Base-by-base conservation (phyloP, 2,888 invertebrate species). In the Phania funesta region DNA sequence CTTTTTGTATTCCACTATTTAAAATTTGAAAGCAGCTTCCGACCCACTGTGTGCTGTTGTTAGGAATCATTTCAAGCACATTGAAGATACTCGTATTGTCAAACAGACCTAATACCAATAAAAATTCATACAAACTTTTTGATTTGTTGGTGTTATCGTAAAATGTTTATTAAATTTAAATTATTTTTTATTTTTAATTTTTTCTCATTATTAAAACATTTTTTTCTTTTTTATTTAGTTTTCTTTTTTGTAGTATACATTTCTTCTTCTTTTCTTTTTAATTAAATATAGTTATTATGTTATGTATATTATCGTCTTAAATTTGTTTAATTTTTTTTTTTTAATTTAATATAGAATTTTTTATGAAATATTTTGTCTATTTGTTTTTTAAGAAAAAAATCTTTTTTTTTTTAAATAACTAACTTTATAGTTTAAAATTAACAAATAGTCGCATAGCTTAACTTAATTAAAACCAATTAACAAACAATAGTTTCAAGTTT, bases 111-210 rank as follows among this genome's bases (percentile, higher is more conserved):
- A 38, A n/a, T 2, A 13, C 2, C 4, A 1, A 35, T 35, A 11
- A 38, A 38, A 38, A 13, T 13, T 38, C n/a, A n/a, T n/a, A 4
- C 1, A 50, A 50, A 38, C 24, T 73, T 77, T 79, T 71, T 64
- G 60, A 80, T 83, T 80, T 75, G 32, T 80, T 78, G 67, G 76
- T 82, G 75, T 76, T 70, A 56, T 79, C 75, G 58, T 79, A 70
- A 83, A 84, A 48, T 83, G 80, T 81, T 83, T 81, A 78, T 80
- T 83, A 73, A 60, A 65, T 70, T 77, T 84, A n/a, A n/a, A n/a
- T n/a, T 79, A 80, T 82, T 84, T 54, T 58, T 65, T 68, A 18
- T 44, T 67, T 35, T 75, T 64, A 41, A n/a, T n/a, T n/a, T n/a
- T n/a, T n/a, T n/a, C n/a, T 78, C 35, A 65, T 65, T 75, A 75